Evolutionary conservation across 2,113 vertebrate genomes (phyloP).

Genomic region (Aix galericulata): DNA sequence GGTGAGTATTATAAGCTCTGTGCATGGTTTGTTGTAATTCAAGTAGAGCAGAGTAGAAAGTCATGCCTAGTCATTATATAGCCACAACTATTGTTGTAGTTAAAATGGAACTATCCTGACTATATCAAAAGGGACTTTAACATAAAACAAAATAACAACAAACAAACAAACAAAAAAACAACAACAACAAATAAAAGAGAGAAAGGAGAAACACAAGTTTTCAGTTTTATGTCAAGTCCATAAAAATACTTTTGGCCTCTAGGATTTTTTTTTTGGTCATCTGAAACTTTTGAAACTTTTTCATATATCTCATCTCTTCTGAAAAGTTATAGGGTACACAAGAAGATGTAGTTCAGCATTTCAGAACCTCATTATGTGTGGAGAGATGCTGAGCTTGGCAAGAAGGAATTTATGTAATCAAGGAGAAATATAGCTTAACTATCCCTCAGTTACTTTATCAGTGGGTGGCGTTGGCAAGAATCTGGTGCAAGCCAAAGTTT

Average conservation of each 20-base stretch:
- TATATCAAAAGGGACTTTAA: background rate
- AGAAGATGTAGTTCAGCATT: background rate
- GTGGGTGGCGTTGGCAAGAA: background rate
- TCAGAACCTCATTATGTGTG: background rate
- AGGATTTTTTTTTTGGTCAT: background rate
- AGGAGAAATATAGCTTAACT: background rate
- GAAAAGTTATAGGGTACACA: background rate
- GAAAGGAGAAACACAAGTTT: fast-evolving
- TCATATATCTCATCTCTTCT: background rate
- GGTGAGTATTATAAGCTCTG: background rate
- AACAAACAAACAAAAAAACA: too few relatives aligned
- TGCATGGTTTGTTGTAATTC: background rate
- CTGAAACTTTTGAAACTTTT: background rate
- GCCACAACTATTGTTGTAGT: background rate
- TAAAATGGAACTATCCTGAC: background rate
- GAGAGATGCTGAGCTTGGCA: background rate
- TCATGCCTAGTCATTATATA: background rate
- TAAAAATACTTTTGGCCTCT: background rate
- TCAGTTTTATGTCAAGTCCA: background rate
- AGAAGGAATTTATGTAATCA: background rate
- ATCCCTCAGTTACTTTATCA: background rate
- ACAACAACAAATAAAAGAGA: too few relatives aligned
- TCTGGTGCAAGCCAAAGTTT: background rate
- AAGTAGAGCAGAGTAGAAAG: background rate
- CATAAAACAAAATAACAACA: too few relatives aligned